Conservation (phyloP, 2,797 vertebrate species). For the Scarus forsteni region DNA sequence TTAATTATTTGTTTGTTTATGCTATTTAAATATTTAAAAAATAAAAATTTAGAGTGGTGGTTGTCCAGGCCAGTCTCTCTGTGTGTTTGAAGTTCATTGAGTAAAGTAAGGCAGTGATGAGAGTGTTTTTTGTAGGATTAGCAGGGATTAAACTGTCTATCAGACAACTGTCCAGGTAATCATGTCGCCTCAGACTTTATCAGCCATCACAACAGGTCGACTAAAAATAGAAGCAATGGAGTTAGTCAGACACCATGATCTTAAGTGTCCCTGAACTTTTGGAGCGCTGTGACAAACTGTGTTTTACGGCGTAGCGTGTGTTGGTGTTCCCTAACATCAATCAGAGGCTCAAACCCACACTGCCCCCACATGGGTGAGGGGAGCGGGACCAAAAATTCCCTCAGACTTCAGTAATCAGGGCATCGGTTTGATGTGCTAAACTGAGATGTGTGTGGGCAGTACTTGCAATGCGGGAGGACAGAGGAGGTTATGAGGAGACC, state of each 20-base stretch:
- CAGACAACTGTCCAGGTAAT: slow-evolving; percentile 66
- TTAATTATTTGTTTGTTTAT: too few relatives aligned
- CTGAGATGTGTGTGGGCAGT: slow-evolving; percentile 48
- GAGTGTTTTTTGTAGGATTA: slow-evolving; percentile 73
- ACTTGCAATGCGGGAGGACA: slow-evolving; percentile 45
- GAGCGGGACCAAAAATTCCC: not conserved
- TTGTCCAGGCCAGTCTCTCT: not conserved
- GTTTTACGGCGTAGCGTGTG: not conserved
- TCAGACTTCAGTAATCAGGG: slow-evolving; percentile 2
- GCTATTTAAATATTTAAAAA: too few relatives aligned
- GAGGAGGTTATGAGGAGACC: slow-evolving; percentile 48
- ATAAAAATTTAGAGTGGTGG: too few relatives aligned
- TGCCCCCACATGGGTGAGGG: slow-evolving; percentile 56
- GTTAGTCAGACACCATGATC: slow-evolving; percentile 9
- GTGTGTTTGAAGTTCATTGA: slow-evolving; percentile 18
- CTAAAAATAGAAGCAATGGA: not conserved
- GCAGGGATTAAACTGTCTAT: slow-evolving; percentile 71
- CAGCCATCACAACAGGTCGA: slow-evolving; percentile 23
- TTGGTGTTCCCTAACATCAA: slow-evolving; percentile 8
- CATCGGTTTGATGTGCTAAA: slow-evolving; percentile 44
- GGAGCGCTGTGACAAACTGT: not conserved
- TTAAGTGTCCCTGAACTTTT: slow-evolving; percentile 1
- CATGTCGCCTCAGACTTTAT: slow-evolving; percentile 66
- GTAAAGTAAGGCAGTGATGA: slow-evolving; percentile 44
- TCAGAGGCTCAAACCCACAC: slow-evolving; percentile 24